phyloP scores from a whole-genome alignment of 2,797 vertebrate genomes.

The Gila robusta region DNA sequence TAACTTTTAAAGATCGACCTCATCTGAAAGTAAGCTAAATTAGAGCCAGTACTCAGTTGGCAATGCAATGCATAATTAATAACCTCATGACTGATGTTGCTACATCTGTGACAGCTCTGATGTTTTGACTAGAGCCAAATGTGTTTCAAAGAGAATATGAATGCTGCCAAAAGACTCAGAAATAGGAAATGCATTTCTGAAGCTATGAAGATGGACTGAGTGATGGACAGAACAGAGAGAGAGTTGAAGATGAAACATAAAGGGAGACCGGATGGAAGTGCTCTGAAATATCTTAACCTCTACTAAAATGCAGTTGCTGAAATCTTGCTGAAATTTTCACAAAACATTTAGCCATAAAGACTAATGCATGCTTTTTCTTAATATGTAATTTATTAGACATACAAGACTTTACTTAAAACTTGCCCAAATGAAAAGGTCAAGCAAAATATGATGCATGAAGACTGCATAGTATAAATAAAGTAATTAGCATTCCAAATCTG shows the following conservation, averaged over 20 bases:
- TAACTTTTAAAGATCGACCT: slow-evolving; percentile 12
- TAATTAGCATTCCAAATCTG: not conserved
- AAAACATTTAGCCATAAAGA: slow-evolving; percentile 7
- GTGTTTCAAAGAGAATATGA: slow-evolving; percentile 37
- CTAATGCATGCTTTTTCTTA: not conserved
- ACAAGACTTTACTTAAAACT: not conserved
- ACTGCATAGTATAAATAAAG: not conserved
- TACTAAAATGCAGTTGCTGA: slow-evolving; percentile 22
- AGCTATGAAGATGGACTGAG: slow-evolving; percentile 58
- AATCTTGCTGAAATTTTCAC: not conserved
- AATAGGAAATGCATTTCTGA: slow-evolving; percentile 42
- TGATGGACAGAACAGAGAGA: slow-evolving; percentile 60
- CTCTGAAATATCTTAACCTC: slow-evolving; percentile 49
- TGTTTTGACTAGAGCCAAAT: not conserved
- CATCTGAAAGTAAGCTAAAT: slow-evolving; percentile 4
- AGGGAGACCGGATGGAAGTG: slow-evolving; percentile 62
- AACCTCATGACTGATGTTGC: slow-evolving; percentile 23
- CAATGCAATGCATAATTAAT: slow-evolving; percentile 10
- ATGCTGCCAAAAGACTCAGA: slow-evolving; percentile 24
- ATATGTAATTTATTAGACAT: not conserved
- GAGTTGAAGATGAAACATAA: slow-evolving; percentile 60
- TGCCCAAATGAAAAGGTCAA: not conserved
- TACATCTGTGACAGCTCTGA: slow-evolving; percentile 23
- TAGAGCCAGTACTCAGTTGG: slow-evolving; percentile 16
- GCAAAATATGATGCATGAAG: not conserved